A percentile compares a stretch with the other conserved stretches of the same genome.
These are phyloP conservation scores for Euzophera pinguis DNA, from an alignment of 2,888 invertebrate genomes.

Conservation along the genomic window DNA sequence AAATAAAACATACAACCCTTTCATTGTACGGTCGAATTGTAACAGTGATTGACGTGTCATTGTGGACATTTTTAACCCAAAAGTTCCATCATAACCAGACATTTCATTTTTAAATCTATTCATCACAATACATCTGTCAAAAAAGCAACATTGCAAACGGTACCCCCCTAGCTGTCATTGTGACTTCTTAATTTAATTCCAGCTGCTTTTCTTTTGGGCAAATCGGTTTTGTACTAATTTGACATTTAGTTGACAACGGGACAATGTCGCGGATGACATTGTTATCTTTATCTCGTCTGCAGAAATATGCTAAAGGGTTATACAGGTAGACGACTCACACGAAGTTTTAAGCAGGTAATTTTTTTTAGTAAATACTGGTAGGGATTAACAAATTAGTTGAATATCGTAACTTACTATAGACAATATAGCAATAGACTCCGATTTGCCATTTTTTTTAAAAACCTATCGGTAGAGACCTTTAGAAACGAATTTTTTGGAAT, in stretches of 20 bases:
- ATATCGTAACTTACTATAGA: too few species aligned
- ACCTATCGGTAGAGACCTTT: too few species aligned
- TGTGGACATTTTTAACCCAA: slow-evolving; percentile 28
- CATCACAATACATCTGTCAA: slow-evolving; percentile 26
- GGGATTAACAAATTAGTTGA: too few species aligned
- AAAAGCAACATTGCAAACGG: slow-evolving; percentile 12
- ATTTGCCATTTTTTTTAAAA: too few species aligned
- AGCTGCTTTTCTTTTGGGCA: slow-evolving; percentile 52
- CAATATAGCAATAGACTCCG: too few species aligned
- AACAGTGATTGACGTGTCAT: slow-evolving; percentile 17
- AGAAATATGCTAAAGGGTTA: slow-evolving; percentile 34
- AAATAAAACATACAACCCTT: slow-evolving; percentile 35
- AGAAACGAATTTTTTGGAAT: too few species aligned
- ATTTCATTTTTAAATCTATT: slow-evolving; percentile 23
- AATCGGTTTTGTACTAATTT: slow-evolving; percentile 65
- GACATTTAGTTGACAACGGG: slow-evolving; percentile 64
- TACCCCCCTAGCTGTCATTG: slow-evolving; percentile 7
- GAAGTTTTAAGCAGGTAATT: slow-evolving; percentile 24
- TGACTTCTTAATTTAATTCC: slow-evolving; percentile 58
- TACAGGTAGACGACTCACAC: slow-evolving; percentile 52
- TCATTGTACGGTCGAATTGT: slow-evolving; percentile 14
- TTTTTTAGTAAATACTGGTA: background rate
- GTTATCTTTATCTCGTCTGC: slow-evolving; percentile 44
- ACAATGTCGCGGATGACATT: slow-evolving; percentile 44
- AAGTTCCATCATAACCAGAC: slow-evolving; percentile 35